A percentile compares a stretch with the other conserved stretches of the same genome.
These are phyloP conservation scores for Lanius ludovicianus DNA, from an alignment of 2,113 vertebrate genomes.

Conservation along the genomic window DNA sequence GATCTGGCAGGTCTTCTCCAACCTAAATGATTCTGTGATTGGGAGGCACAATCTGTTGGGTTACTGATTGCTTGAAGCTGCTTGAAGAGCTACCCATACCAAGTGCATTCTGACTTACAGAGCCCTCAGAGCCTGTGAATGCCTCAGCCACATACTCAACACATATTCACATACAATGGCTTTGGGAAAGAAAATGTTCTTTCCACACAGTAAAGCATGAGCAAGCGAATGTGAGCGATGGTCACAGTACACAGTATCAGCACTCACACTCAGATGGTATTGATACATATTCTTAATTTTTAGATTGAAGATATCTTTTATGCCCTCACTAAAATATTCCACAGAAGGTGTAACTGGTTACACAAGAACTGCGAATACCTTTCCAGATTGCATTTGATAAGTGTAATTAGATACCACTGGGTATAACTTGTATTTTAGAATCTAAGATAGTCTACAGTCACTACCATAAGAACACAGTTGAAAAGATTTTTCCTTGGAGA, in stretches of 20 bases:
- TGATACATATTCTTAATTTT: neutral
- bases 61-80: neutral
- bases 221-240: neutral
- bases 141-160: neutral
- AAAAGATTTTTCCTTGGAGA: constrained; percentile 55
- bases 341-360: neutral
- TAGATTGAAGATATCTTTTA: neutral
- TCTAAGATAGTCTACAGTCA: neutral
- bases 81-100: neutral
- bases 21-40: neutral
- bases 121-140: neutral
- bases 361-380: neutral
- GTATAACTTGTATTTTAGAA: neutral
- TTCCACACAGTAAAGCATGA: neutral
- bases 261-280: neutral
- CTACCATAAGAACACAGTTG: neutral
- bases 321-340: neutral
- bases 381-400: neutral
- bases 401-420: neutral
- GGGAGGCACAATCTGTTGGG: neutral
- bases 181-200: neutral
- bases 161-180: fast-evolving
- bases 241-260: neutral
- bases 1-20: neutral
- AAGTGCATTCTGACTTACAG: neutral